Conservation (phyloP, 2,797 vertebrate species). For the Neostethus bicornis region DNA sequence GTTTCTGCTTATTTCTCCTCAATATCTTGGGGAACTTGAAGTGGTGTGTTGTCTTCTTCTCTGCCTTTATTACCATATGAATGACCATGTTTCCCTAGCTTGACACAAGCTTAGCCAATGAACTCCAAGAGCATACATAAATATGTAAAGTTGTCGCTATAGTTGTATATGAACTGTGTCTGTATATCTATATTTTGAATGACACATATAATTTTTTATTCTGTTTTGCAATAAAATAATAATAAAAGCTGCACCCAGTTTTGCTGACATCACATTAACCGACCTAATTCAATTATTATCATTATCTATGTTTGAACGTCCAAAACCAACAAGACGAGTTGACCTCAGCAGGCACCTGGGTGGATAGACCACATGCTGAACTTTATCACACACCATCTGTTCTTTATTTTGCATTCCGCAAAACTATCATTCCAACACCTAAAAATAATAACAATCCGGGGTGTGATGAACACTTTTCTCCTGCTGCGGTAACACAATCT, state of each 20-base stretch:
- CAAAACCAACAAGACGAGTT: constrained; percentile 32
- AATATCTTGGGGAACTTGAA: constrained; percentile 37
- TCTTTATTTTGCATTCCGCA: constrained; percentile 44
- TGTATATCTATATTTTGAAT: too few species aligned
- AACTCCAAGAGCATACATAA: constrained; percentile 37
- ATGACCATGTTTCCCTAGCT: constrained; percentile 55
- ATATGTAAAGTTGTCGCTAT: constrained; percentile 25
- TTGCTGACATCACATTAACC: too few species aligned
- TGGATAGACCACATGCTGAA: constrained; percentile 49
- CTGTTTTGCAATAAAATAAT: too few species aligned
- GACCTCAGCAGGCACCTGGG: constrained; percentile 52
- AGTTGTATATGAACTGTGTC: too few species aligned
- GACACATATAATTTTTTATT: too few species aligned
- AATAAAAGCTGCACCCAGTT: too few species aligned
- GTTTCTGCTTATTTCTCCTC: constrained; percentile 31
- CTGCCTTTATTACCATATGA: constrained; percentile 72
- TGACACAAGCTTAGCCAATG: constrained; percentile 67
- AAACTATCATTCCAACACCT: constrained; percentile 8
- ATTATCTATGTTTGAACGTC: constrained; percentile 23
- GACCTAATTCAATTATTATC: too few species aligned
- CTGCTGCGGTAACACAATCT: neutral
- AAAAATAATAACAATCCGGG: constrained; percentile 8
- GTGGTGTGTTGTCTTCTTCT: constrained; percentile 63
- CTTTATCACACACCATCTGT: constrained; percentile 64
- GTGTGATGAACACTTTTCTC: constrained; percentile 5